A percentile compares a stretch with the other conserved stretches of the same genome.
phyloP scores from a whole-genome alignment of 2,113 vertebrate species.

The Solenodon paradoxus region DNA sequence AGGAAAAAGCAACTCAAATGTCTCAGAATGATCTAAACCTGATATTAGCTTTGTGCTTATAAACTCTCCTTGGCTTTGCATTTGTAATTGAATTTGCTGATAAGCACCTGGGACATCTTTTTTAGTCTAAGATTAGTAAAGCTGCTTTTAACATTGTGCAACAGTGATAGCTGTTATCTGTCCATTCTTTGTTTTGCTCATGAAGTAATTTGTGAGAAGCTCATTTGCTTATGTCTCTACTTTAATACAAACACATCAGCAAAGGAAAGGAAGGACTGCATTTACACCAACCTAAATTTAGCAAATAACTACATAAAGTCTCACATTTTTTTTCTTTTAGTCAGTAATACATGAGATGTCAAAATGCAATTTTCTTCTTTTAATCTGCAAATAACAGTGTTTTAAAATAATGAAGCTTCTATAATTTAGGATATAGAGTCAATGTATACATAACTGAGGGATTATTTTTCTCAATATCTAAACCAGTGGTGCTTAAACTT shows the following conservation, averaged over 20 bases:
- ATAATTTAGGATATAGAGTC: not conserved
- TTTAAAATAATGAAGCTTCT: not conserved
- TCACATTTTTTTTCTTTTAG: no score
- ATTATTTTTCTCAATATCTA: not conserved
- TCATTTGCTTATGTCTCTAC: slow-evolving; percentile 32
- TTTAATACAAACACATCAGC: slow-evolving; percentile 13
- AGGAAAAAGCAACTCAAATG: slow-evolving; percentile 52
- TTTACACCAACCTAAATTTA: slow-evolving; percentile 20
- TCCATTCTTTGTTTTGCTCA: slow-evolving; percentile 59
- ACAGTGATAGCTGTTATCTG: slow-evolving; percentile 48
- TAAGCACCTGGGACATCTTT: slow-evolving; percentile 76
- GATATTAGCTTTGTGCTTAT: slow-evolving; percentile 70
- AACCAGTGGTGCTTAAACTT: not conserved
- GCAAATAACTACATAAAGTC: slow-evolving; percentile 21
- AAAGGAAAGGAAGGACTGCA: not conserved
- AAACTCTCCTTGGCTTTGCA: slow-evolving; percentile 65
- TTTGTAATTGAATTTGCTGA: slow-evolving; percentile 80
- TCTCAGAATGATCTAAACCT: slow-evolving; percentile 50
- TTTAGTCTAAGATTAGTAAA: slow-evolving; percentile 69
- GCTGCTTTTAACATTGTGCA: slow-evolving; percentile 59
- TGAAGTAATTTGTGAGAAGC: slow-evolving; percentile 62
- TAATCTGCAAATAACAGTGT: not conserved
- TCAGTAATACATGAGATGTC: no score
- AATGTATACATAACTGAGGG: not conserved
- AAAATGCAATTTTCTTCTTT: no score